phyloP scores from a whole-genome alignment of 2,113 vertebrate genomes.

The Acinonyx jubatus region DNA sequence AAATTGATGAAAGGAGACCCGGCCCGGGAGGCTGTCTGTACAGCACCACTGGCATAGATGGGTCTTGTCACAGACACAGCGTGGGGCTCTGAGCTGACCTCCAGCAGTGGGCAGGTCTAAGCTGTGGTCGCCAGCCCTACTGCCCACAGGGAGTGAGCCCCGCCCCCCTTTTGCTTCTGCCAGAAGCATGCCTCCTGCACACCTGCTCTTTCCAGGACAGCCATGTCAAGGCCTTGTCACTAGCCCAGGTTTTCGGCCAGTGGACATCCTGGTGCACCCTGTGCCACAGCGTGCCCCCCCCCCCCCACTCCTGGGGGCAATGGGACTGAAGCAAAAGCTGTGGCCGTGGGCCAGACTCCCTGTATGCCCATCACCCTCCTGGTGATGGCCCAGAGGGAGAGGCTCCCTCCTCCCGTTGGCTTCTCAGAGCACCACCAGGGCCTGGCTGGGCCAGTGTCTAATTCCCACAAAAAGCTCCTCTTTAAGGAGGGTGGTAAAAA shows the following conservation, averaged over 20 bases:
- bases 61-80: neutral
- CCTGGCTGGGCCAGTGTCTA: neutral
- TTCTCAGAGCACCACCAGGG: neutral
- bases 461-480: neutral
- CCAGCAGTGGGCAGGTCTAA: rapidly evolving
- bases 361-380: neutral
- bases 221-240: neutral
- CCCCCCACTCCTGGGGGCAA: too few species aligned
- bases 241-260: neutral
- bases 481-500: neutral
- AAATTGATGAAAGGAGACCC: rapidly evolving
- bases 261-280: rapidly evolving
- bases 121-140: neutral
- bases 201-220: neutral
- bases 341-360: neutral
- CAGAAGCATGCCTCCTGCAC: neutral
- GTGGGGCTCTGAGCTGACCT: neutral
- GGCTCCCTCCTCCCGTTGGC: neutral
- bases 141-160: neutral
- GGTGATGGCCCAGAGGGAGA: too few species aligned
- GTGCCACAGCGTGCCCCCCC: neutral
- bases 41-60: neutral
- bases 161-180: neutral
- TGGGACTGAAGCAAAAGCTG: neutral
- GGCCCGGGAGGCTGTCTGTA: too few species aligned